Conservation (phyloP, 2,113 vertebrate genomes). For the Bos javanicus region DNA sequence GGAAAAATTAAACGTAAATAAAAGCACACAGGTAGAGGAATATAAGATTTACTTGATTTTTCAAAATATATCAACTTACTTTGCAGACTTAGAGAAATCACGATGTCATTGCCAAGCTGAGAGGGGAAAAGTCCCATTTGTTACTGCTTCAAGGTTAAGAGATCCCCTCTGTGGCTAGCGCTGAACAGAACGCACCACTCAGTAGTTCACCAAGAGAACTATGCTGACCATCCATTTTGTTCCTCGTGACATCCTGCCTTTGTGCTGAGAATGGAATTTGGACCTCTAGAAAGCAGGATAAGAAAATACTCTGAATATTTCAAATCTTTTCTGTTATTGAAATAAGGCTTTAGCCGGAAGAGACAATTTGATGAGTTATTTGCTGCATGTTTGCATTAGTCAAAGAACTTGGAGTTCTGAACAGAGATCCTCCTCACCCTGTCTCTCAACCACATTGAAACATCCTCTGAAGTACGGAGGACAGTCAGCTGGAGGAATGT, state of each 20-base stretch:
- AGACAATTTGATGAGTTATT: not conserved
- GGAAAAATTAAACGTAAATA: not conserved
- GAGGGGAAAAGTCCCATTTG: not conserved
- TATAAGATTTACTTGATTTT: not conserved
- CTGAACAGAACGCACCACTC: fast-evolving
- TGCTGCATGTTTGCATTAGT: not conserved
- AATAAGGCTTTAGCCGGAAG: not conserved
- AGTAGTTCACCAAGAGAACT: not conserved
- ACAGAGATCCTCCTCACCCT: fast-evolving
- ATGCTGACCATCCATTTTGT: fast-evolving
- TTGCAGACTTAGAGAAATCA: not conserved
- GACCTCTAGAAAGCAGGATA: not conserved
- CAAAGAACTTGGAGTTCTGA: not conserved
- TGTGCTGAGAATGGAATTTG: not conserved
- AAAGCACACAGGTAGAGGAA: not conserved
- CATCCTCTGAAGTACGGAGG: not conserved
- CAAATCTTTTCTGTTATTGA: not conserved
- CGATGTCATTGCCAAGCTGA: not conserved
- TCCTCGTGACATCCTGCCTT: too few relatives aligned
- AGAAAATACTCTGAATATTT: not conserved
- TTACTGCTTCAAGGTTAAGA: not conserved
- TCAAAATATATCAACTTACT: not conserved
- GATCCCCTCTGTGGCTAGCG: fast-evolving
- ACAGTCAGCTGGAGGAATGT: not conserved
- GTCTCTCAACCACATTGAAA: not conserved